phyloP scores from a whole-genome alignment of 2,113 vertebrate species.

The Hyperoodon ampullatus region DNA sequence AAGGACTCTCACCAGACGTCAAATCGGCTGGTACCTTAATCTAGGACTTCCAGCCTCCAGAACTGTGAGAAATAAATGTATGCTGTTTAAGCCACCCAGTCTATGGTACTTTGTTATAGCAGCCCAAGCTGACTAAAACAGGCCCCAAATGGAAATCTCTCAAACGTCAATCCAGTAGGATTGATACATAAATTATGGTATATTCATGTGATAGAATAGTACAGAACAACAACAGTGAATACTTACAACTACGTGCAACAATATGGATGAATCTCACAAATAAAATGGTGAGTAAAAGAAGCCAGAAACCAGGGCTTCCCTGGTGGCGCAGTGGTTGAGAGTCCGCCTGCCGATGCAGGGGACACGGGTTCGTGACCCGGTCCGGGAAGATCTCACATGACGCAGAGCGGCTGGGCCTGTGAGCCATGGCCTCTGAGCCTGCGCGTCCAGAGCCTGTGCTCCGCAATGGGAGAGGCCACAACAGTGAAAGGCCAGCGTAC shows the following conservation, averaged over 20 bases:
- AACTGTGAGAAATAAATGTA: background rate
- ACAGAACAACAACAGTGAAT: background rate
- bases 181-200: background rate
- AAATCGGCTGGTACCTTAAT: background rate
- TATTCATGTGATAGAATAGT: background rate
- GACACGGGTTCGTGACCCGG: no score
- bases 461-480: no score
- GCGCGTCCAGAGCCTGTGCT: no score
- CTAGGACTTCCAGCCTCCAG: background rate
- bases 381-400: no score
- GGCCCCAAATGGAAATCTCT: background rate
- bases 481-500: no score
- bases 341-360: no score
- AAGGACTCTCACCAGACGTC: background rate
- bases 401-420: no score
- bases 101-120: background rate
- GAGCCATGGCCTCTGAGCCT: no score
- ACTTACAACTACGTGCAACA: background rate
- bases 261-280: background rate
- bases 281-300: background rate
- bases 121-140: background rate
- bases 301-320: background rate
- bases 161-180: background rate
- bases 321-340: no score
- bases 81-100: background rate